phyloP scores from a whole-genome alignment of 2,888 invertebrate genomes.

The Acronicta aceris region DNA sequence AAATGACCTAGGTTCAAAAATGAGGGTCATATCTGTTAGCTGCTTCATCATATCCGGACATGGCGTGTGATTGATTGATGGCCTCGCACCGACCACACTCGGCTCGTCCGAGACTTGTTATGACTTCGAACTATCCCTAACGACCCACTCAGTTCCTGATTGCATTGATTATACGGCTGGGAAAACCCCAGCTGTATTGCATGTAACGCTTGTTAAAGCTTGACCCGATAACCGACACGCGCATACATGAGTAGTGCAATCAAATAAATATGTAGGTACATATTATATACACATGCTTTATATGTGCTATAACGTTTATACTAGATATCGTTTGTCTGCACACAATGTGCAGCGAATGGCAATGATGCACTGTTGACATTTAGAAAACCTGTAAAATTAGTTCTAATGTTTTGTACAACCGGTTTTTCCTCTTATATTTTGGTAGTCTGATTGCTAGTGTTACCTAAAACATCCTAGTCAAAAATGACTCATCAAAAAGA shows the following conservation, averaged over 20 bases:
- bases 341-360: slow-evolving; percentile 6
- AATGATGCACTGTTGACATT: slow-evolving; percentile 19
- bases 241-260: slow-evolving; percentile 27
- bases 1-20: slow-evolving; percentile 40
- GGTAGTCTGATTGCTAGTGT: slow-evolving; percentile 6
- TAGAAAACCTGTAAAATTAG: slow-evolving; percentile 16
- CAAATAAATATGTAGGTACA: slow-evolving; percentile 14
- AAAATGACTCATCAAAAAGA: slow-evolving; percentile 13
- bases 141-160: slow-evolving; percentile 48
- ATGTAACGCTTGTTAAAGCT: slow-evolving; percentile 47
- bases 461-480: neutral
- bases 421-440: slow-evolving; percentile 20
- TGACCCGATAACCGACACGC: slow-evolving; percentile 49
- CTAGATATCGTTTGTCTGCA: slow-evolving; percentile 23
- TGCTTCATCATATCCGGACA: slow-evolving; percentile 46
- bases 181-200: slow-evolving; percentile 50
- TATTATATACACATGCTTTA: slow-evolving; percentile 8
- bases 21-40: slow-evolving; percentile 53
- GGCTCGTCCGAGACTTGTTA: slow-evolving; percentile 32
- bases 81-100: slow-evolving; percentile 44
- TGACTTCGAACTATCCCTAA: slow-evolving; percentile 8
- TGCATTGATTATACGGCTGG: slow-evolving; percentile 50
- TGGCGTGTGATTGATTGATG: slow-evolving; percentile 50
- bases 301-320: slow-evolving; percentile 19
- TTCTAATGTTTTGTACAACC: slow-evolving; percentile 8